Conservation (phyloP, 2,113 vertebrate genomes). For the Labrus mixtus region DNA sequence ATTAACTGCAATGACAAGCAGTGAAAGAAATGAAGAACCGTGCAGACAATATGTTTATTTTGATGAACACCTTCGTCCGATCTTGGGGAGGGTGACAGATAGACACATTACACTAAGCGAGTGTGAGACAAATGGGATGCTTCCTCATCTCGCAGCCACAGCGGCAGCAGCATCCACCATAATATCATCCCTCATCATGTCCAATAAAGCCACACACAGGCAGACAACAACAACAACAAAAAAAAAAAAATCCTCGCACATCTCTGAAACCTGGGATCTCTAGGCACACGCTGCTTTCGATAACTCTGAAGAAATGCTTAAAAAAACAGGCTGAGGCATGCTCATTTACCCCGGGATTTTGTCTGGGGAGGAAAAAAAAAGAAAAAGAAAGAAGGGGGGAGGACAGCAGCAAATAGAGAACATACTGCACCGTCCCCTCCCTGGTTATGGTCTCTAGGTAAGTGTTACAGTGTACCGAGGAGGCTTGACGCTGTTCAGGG, state of each 20-base stretch:
- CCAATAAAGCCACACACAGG: constrained; percentile 78
- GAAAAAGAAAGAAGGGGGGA: constrained; percentile 39
- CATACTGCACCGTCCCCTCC: constrained; percentile 54
- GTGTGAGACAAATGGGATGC: constrained; percentile 76
- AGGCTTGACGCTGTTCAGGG: constrained; percentile 46
- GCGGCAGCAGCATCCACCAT: constrained; percentile 71
- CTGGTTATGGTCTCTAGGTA: constrained; percentile 82
- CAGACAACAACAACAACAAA: constrained; percentile 51
- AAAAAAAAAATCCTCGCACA: constrained; percentile 38
- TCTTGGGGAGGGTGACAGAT: constrained; percentile 69
- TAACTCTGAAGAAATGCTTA: constrained; percentile 74
- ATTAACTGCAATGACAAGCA: constrained; percentile 53
- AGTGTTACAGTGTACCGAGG: constrained; percentile 61
- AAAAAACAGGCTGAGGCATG: constrained; percentile 65
- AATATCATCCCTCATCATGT: constrained; percentile 82
- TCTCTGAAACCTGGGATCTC: constrained; percentile 59
- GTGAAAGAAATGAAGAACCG: constrained; percentile 30
- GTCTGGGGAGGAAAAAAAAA: constrained; percentile 52
- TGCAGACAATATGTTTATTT: constrained; percentile 71
- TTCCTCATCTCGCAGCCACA: constrained; percentile 69
- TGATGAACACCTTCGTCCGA: constrained; percentile 71
- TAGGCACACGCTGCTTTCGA: constrained; percentile 64
- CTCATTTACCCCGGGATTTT: constrained; percentile 71
- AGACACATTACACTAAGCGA: constrained; percentile 75
- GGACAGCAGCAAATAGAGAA: constrained; percentile 55